Evolutionary conservation across 2,113 vertebrate genomes (phyloP), one percentile per base, ranked within the genome.

Genomic region (Alligator mississippiensis): DNA sequence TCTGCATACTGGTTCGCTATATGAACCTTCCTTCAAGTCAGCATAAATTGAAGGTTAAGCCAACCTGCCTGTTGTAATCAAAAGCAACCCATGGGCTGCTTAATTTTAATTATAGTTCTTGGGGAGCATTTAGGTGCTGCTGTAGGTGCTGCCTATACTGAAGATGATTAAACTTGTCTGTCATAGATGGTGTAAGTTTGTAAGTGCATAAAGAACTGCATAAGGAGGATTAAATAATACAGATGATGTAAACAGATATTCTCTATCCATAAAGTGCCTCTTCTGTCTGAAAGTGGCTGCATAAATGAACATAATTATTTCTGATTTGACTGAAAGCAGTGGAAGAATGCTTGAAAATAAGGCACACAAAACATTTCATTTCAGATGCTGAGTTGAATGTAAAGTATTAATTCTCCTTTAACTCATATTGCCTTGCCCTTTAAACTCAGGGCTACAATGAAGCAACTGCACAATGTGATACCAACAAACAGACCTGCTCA

Each of bases 31-130:
- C 92, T 96, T 93, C 93, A 96, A 85, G 72, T 86, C 91, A 92
- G 93, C 68, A 89, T 76, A 89, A 94, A 95, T 70, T 14, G 58
- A 95, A 96, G 90, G 90, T 96, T 95, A 96, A 96, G 61, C 61
- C 94, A 80, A 90, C 81, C 90, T 88, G 62, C 64, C 84, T 18
- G 11, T 78, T 95, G 66, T 88, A 96, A 96, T 97, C 93, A 95
- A 96, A 93, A 94, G 90, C 85, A 94, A 84, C 64, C 86, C 95
- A 91, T 81, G 55, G 79, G 87, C 12, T 0, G 88, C 85, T 92
- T 96, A 90, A 96, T 95, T 97, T 95, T 96, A 95, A 97, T 97
- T 97, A 94, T 80, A 97, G 90, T 87, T 96, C 88, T 94, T 96
- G 85, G 93, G 82, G 93, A 94, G 84, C 85, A 30, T 97, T 97